A percentile compares a stretch with the other conserved stretches of the same genome.
Evolutionary conservation across 2,797 vertebrate species (phyloP).

Genomic region (Microchirus variegatus): DNA sequence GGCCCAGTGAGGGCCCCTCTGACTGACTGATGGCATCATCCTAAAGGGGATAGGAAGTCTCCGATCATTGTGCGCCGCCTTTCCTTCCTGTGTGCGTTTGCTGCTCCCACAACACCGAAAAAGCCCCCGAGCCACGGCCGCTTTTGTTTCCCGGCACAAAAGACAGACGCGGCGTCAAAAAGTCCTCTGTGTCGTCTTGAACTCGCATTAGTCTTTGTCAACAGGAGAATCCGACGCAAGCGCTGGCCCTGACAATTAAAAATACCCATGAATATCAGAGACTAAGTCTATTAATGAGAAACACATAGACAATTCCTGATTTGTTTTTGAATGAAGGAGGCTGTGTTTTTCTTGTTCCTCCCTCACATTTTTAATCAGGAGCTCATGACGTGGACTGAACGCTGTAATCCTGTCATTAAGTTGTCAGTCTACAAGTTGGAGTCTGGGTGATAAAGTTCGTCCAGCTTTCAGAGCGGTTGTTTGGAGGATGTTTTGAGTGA

Average conservation of each 20-base stretch:
- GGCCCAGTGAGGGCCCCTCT: conserved; percentile 48
- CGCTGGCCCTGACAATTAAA: conserved; percentile 61
- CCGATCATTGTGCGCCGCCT: conserved; percentile 53
- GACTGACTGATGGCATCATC: conserved; percentile 68
- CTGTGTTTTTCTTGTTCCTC: neutral
- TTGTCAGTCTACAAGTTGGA: conserved; percentile 74
- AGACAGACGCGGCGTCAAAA: conserved; percentile 76
- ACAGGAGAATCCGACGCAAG: conserved; percentile 62
- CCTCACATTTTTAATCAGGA: conserved; percentile 6
- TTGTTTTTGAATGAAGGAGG: conserved; percentile 49
- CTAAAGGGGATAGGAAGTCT: conserved; percentile 67
- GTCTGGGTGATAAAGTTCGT: conserved; percentile 69
- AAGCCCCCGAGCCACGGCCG: conserved; percentile 67
- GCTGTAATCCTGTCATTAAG: conserved; percentile 55
- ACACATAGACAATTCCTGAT: conserved; percentile 47
- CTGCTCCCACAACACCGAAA: conserved; percentile 63
- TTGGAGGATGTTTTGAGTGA: conserved; percentile 78
- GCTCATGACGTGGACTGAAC: no score
- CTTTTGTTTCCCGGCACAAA: conserved; percentile 81
- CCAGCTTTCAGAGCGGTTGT: conserved; percentile 70
- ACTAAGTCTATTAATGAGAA: conserved; percentile 42
- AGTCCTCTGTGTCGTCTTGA: conserved; percentile 72
- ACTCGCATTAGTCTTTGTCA: conserved; percentile 79
- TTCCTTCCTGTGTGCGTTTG: conserved; percentile 61
- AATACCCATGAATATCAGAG: conserved; percentile 47